These are phyloP conservation scores for Oscheius sp. DNA, from an alignment of 2,888 invertebrate genomes.

Conservation along the genomic window DNA sequence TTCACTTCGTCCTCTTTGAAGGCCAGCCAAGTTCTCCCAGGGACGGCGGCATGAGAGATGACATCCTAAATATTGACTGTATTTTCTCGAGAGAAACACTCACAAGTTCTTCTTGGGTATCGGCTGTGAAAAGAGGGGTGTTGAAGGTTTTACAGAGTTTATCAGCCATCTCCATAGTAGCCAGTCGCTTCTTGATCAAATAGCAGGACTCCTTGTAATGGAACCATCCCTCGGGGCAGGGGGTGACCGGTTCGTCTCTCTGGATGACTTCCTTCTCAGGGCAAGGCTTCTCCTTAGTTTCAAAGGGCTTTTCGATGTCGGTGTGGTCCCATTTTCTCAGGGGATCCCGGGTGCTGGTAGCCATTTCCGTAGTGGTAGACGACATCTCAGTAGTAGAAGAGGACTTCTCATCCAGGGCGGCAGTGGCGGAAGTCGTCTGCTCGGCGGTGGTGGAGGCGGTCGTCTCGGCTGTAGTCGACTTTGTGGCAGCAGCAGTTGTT, in stretches of 20 bases:
- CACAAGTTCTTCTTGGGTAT: conserved; percentile 4
- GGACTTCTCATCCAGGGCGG: background rate
- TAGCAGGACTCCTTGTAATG: conserved; percentile 29
- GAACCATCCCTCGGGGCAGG: conserved; percentile 19
- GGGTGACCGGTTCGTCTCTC: background rate
- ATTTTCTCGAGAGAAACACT: background rate
- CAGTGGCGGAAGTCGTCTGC: background rate
- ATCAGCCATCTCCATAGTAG: conserved; percentile 4
- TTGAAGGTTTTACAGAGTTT: background rate
- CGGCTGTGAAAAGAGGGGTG: conserved; percentile 24
- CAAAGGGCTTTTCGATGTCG: background rate
- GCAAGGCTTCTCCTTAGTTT: conserved; percentile 5
- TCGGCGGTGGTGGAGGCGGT: no score
- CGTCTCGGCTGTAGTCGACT: no score
- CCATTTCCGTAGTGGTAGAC: background rate
- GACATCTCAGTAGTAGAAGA: background rate
- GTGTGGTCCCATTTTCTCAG: conserved; percentile 10
- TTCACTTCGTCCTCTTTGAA: conserved; percentile 11
- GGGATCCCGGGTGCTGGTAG: conserved; percentile 6
- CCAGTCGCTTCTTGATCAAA: conserved; percentile 5
- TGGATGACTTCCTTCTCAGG: background rate
- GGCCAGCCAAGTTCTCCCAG: conserved; percentile 9
- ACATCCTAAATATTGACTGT: background rate
- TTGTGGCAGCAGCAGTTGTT: no score
- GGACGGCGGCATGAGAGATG: background rate